Evolutionary conservation across 2,888 invertebrate species (phyloP).

Genomic region (Encarsia formosa): DNA sequence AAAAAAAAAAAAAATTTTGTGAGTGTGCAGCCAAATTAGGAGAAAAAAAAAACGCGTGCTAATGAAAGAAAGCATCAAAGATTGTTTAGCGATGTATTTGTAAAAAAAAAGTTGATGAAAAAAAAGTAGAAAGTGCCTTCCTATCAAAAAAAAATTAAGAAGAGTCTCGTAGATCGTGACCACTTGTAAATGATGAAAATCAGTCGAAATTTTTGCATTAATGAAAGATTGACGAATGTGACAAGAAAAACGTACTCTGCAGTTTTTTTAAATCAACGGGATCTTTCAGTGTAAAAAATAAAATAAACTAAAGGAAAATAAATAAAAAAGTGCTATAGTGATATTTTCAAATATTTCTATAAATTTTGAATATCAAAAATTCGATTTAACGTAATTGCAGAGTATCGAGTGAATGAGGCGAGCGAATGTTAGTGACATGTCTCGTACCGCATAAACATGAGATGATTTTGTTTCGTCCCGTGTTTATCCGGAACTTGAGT

Average conservation of each 20-base stretch:
- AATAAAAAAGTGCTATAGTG: no score
- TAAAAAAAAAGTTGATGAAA: conserved; percentile 66
- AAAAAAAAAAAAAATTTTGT: conserved; percentile 8
- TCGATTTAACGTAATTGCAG: conserved; percentile 28
- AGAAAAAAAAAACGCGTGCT: conserved; percentile 22
- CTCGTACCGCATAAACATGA: conserved; percentile 25
- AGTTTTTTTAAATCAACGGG: conserved; percentile 21
- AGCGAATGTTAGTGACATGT: conserved; percentile 30
- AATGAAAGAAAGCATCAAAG: conserved; percentile 29
- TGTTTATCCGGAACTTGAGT: conserved; percentile 31
- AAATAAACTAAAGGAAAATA: no score
- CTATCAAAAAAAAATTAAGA: conserved; percentile 52
- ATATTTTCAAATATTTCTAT: conserved; percentile 4
- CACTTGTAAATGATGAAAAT: conserved; percentile 48
- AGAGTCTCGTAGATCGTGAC: conserved; percentile 53
- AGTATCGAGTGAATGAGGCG: conserved; percentile 30
- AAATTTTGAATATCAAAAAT: background rate
- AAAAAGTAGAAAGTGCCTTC: conserved; percentile 80
- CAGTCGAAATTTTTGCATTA: conserved; percentile 46
- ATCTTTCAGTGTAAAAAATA: no score
- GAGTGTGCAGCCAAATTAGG: conserved; percentile 24
- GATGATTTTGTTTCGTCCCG: conserved; percentile 23
- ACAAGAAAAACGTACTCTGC: conserved; percentile 14
- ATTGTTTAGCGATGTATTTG: conserved; percentile 51
- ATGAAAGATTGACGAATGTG: conserved; percentile 21